These are phyloP conservation scores for Meles meles DNA, from an alignment of 2,113 vertebrate species.

Conservation along the genomic window DNA sequence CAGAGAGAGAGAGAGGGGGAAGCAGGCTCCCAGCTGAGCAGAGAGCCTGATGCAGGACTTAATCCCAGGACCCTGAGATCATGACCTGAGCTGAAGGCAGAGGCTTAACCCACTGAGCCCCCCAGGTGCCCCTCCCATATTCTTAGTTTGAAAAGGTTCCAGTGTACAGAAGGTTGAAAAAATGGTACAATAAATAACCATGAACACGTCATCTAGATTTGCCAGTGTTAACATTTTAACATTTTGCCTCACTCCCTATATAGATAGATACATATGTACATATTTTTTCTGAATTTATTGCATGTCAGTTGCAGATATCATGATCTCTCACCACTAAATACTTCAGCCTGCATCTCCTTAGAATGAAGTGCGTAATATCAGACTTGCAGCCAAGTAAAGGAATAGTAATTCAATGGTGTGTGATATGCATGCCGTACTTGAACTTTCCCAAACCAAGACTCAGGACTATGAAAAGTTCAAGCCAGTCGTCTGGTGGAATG, in stretches of 20 bases:
- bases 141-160: slow-evolving; percentile 29
- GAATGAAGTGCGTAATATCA: background rate
- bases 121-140: background rate
- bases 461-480: background rate
- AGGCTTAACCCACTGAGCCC: no score
- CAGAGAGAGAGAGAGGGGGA: no score
- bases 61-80: no score
- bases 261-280: background rate
- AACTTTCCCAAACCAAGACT: background rate
- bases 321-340: background rate
- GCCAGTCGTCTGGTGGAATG: background rate
- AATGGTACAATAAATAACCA: background rate
- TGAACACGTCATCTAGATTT: background rate
- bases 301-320: background rate
- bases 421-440: background rate
- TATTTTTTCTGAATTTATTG: slow-evolving; percentile 2
- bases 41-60: no score
- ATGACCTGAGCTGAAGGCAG: no score
- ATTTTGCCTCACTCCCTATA: background rate
- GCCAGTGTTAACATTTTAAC: slow-evolving; percentile 7
- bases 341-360: background rate
- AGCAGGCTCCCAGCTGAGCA: no score
- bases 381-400: background rate
- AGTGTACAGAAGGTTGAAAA: background rate
- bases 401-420: background rate